Conservation (phyloP, 2,888 invertebrate species). For the Caenorhabditis angaria region DNA sequence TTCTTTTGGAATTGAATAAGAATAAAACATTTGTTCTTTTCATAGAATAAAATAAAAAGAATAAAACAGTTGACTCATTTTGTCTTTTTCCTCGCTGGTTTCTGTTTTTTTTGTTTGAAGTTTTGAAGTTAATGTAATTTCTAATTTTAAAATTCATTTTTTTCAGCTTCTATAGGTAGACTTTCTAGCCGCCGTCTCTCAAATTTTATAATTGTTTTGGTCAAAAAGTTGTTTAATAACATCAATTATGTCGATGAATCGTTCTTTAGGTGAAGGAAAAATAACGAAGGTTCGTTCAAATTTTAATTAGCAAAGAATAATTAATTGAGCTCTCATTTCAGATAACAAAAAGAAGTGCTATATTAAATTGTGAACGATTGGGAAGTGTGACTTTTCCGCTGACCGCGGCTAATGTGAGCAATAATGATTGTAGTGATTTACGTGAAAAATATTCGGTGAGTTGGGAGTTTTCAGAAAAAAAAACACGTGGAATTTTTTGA, state of each 20-base stretch:
- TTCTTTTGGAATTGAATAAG: too few species aligned
- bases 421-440: constrained; percentile 44
- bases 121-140: too few species aligned
- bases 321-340: constrained; percentile 3
- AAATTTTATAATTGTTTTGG: neutral
- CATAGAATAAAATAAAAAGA: too few species aligned
- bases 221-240: neutral
- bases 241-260: constrained; percentile 15
- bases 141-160: neutral
- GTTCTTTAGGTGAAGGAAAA: constrained; percentile 14
- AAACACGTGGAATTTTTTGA: too few species aligned
- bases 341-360: neutral
- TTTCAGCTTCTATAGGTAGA: constrained; percentile 6
- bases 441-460: constrained; percentile 49
- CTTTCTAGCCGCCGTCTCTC: constrained; percentile 2
- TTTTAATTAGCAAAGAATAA: neutral
- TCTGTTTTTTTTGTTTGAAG: neutral
- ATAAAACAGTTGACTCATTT: too few species aligned
- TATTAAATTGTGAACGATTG: constrained; percentile 25
- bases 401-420: constrained; percentile 35
- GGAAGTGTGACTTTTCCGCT: constrained; percentile 53
- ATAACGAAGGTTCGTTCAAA: neutral
- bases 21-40: too few species aligned
- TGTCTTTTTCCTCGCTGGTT: neutral
- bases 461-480: too few species aligned